Base-by-base conservation (phyloP, 2,888 invertebrate genomes). In the Fragum fragum region DNA sequence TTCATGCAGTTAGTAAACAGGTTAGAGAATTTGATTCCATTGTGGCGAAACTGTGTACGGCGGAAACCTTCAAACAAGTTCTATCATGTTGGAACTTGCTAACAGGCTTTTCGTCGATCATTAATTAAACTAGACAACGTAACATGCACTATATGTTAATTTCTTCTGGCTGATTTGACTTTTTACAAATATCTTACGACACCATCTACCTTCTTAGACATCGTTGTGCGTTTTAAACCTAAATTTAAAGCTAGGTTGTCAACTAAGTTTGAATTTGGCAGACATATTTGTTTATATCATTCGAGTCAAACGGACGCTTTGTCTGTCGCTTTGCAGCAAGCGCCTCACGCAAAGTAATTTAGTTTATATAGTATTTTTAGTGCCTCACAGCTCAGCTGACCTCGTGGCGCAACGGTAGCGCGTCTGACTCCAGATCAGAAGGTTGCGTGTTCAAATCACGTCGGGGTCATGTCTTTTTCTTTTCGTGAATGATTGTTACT, bases 231-330 rank as follows among this genome's bases (percentile, higher is more conserved):
- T 16, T 23, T 26, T 16, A 23, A 1, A 59, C 32, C 28, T 6
- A 11, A 14, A 61, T 7, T 3, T 3, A 14, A 36, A 36, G 0
- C 0, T 16, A 9, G 36, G 66, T 55, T 57, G 55, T 55, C 71
- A 71, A 71, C 71, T 16, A 71, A 28, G 59, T 74, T 83, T 73
- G 55, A 83, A 83, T 83, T 83, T 83, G 83, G 83, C 76, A 83
- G 83, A 76, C 83, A 83, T 83, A 39, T 75, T 81, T 82, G 78
- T 78, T 78, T 53, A 76, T 55, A 32, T n/a, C 23, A 36, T 18
- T 57, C 32, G 9, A 61, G 47, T 61, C 32, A 61, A 3, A 6
- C 7, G n/a, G 32, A n/a, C 32, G 61, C 32, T 61, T 29, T 32
- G 1, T 6, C 3, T 2, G 7, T 23, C 7, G 3, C 23, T 18